Base-by-base conservation (phyloP, 2,888 invertebrate genomes). In the Xanthorhoe designata region DNA sequence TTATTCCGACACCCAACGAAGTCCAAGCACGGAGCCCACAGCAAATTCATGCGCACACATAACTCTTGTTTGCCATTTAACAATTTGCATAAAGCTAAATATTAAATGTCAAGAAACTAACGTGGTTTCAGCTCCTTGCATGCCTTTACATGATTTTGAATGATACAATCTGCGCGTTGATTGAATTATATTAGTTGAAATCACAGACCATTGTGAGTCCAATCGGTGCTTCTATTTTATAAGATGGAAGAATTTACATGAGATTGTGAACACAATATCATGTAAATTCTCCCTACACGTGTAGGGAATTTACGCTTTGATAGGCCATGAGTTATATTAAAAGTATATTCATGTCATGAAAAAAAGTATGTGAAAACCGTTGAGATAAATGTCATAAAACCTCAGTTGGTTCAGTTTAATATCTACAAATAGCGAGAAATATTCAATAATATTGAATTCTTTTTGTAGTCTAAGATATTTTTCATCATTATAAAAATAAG, bases 1-100 rank as follows among this genome's bases (percentile, higher is more conserved):
- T 79, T 86, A 85, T 85, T 80, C 82, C 60, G 71, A 79, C 78
- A 76, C 75, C 77, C 73, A 78, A 32, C 32, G 32, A 32, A 78
- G 77, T 78, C 73, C 74, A 69, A 72, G 70, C 69, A 55, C 69
- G 67, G 70, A 72, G 75, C 68, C 73, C 73, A 79, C 76, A 78
- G 47, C 62, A 79, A 75, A 74, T 77, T 77, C 74, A 65, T 70
- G 75, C 64, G 75, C 72, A 71, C 56, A 72, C 60, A 78, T 78
- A 77, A 78, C 68, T 80, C 78, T 69, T 75, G 74, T 73, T 78
- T 75, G 76, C 76, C 73, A 77, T 80, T 79, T 76, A 71, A 71
- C 56, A 77, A 82, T 83, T 83, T 73, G 76, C 83, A 79, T 79
- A 74, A 73, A 68, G 72, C 69, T 64, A 60, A 64, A 68, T 70